Conservation (phyloP, 2,113 vertebrate species). For the Macrotus californicus region DNA sequence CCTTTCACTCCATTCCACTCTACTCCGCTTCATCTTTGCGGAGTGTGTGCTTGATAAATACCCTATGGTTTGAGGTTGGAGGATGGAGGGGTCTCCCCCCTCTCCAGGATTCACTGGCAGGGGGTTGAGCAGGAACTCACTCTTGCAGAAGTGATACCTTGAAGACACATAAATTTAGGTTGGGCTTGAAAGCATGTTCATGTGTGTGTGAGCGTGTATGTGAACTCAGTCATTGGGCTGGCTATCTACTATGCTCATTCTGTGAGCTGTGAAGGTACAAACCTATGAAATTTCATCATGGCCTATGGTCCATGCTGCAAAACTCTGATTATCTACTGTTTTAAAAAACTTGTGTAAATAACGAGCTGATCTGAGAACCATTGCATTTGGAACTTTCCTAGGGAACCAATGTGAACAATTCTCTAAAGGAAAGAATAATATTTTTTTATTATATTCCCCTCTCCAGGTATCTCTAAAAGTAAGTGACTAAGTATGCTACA, state of each 20-base stretch:
- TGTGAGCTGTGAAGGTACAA: background rate
- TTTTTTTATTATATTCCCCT: background rate
- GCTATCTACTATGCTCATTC: background rate
- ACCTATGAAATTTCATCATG: background rate
- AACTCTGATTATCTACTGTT: background rate
- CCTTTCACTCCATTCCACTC: background rate
- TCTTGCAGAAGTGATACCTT: background rate
- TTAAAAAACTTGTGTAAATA: background rate
- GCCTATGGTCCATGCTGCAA: background rate
- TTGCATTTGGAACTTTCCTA: background rate
- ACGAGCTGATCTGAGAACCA: background rate
- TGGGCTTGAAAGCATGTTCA: background rate
- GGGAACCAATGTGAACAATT: background rate
- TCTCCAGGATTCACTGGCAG: background rate
- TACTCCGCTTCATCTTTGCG: background rate
- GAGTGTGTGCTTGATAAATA: background rate
- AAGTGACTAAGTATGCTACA: background rate
- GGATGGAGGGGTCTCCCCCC: fast-evolving
- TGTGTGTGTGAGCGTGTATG: background rate
- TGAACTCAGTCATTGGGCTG: background rate
- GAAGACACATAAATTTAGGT: background rate
- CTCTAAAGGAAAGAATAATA: background rate
- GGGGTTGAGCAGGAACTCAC: background rate
- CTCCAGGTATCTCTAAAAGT: background rate
- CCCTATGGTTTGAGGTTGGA: background rate